Percentiles rank a stretch among this genome's conserved stretches.
phyloP scores from a whole-genome alignment of 2,113 vertebrate genomes.

The Ctenodactylus gundi region DNA sequence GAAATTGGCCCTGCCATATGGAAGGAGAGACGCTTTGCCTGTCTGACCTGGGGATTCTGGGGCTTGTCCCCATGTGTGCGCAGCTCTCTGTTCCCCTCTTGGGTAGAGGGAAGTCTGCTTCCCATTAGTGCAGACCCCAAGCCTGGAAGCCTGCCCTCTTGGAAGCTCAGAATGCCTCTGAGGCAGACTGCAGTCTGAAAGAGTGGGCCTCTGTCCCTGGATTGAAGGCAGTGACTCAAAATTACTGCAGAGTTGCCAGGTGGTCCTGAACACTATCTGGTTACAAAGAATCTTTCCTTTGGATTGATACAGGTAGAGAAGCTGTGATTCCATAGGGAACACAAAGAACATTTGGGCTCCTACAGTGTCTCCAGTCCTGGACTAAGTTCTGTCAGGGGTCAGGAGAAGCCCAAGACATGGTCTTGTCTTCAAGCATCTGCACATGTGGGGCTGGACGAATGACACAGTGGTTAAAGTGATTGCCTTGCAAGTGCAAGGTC shows the following conservation, averaged over 20 bases:
- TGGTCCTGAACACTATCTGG: background rate
- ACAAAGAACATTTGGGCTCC: background rate
- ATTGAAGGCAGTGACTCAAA: background rate
- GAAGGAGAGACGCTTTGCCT: background rate
- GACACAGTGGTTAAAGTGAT: no score
- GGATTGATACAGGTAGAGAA: background rate
- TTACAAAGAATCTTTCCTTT: background rate
- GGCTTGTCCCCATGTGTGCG: background rate
- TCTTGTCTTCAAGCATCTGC: no score
- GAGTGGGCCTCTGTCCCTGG: background rate
- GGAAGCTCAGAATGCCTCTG: background rate
- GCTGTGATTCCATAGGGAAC: background rate
- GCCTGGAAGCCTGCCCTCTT: background rate
- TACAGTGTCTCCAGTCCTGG: background rate
- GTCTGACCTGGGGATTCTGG: background rate
- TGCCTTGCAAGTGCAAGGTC: no score
- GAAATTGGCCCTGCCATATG: background rate
- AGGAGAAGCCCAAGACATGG: background rate
- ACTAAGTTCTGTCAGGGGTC: background rate
- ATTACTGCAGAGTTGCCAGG: background rate
- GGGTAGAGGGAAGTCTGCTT: background rate
- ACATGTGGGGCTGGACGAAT: no score
- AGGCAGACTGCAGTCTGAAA: background rate
- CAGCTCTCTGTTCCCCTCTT: background rate
- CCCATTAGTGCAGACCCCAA: rapidly evolving